These are phyloP conservation scores for Tetramorium parvispinum DNA, from an alignment of 1,140 invertebrate species.

Conservation along the genomic window DNA sequence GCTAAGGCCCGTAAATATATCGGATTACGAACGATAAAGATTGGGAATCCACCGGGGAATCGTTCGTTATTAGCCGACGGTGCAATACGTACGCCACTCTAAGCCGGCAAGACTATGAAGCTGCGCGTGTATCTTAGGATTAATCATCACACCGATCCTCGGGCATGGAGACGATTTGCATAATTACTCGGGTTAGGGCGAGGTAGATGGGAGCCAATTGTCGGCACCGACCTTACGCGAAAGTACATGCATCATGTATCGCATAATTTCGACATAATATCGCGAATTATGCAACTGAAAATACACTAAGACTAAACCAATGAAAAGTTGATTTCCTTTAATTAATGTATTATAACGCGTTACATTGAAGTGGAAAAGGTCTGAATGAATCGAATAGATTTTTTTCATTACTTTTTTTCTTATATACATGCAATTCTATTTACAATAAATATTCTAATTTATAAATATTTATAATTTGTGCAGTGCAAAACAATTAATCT, in stretches of 20 bases:
- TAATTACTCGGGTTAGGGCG: conserved; percentile 41
- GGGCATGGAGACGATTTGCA: conserved; percentile 54
- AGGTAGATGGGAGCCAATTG: conserved; percentile 48
- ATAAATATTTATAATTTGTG: not conserved
- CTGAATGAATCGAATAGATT: not conserved
- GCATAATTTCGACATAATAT: conserved; percentile 28
- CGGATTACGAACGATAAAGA: conserved; percentile 61
- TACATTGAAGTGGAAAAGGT: not conserved
- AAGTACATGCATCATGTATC: conserved; percentile 43
- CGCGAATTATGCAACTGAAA: conserved; percentile 6
- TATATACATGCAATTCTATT: not conserved
- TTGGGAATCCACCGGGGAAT: conserved; percentile 43
- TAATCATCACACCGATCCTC: conserved; percentile 45
- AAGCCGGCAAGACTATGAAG: conserved; percentile 34
- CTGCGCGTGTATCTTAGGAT: conserved; percentile 53
- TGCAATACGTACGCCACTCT: not conserved
- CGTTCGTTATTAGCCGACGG: conserved; percentile 48
- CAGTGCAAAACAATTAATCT: not conserved
- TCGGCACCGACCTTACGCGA: conserved; percentile 42
- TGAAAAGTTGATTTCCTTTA: not conserved
- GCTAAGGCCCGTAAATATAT: conserved; percentile 61
- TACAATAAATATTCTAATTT: not conserved
- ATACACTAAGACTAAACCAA: not conserved
- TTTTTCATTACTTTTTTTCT: not conserved
- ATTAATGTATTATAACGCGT: not conserved